Evolutionary conservation across 2,888 invertebrate genomes (phyloP).

Genomic region (Cheilosia impressa): DNA sequence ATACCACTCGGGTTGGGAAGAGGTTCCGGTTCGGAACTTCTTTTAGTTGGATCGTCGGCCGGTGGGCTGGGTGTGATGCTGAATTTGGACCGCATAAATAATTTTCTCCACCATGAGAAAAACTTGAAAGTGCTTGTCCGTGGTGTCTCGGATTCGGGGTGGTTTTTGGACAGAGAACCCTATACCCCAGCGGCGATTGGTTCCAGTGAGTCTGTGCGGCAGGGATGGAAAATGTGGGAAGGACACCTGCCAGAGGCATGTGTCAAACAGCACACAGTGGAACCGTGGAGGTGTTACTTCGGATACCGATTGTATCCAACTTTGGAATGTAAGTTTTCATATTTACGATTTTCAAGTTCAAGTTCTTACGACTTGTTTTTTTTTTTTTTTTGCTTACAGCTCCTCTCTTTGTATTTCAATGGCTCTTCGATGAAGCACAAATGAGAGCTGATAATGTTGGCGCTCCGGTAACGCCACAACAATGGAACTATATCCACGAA

Average conservation of each 20-base stretch:
- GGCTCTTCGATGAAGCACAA: conserved; percentile 97
- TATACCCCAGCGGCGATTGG: conserved; percentile 87
- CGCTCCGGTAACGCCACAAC: conserved; percentile 93
- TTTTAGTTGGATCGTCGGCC: conserved; percentile 94
- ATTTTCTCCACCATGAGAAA: conserved; percentile 87
- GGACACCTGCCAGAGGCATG: conserved; percentile 92
- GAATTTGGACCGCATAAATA: conserved; percentile 92
- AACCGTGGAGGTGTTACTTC: conserved; percentile 96
- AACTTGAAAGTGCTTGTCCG: conserved; percentile 88
- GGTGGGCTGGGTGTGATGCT: conserved; percentile 97
- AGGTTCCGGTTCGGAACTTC: conserved; percentile 89
- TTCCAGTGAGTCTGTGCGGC: conserved; percentile 88
- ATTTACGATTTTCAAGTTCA: background rate
- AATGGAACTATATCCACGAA: conserved; percentile 97
- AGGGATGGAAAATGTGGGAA: conserved; percentile 91
- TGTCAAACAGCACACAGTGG: conserved; percentile 87
- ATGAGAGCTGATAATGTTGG: conserved; percentile 96
- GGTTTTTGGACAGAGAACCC: conserved; percentile 95
- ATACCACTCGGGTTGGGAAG: conserved; percentile 87
- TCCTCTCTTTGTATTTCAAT: conserved; percentile 96
- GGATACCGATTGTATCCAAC: conserved; percentile 95
- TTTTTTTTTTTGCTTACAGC: conserved; percentile 84
- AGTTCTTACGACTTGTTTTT: background rate
- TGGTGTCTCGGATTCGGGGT: conserved; percentile 96
- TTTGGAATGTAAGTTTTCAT: conserved; percentile 87